Conservation (phyloP, 35 echinoderm and acorn worm species). For the Eucidaris tribuloides region DNA sequence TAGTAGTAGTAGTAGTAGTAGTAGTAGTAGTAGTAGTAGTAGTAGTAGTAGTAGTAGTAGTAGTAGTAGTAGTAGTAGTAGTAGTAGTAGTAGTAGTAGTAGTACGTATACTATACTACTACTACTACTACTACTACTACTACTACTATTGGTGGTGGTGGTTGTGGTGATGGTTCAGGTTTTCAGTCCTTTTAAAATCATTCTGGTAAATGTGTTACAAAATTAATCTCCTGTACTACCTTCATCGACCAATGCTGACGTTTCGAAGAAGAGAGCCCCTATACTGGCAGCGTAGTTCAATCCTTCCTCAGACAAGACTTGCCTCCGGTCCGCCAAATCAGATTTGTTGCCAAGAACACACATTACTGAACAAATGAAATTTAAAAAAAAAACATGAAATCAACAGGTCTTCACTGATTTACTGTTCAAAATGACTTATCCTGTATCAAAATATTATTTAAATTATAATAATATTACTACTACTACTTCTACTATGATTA, state of each 20-base stretch:
- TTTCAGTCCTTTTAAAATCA: no score
- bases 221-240: slow-evolving; percentile 32
- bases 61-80: no score
- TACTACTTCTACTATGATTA: no score
- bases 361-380: slow-evolving; percentile 73
- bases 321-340: slow-evolving; percentile 70
- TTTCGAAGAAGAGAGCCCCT: slow-evolving; percentile 95
- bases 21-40: no score
- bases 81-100: background rate
- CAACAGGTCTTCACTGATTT: no score
- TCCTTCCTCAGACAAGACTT: slow-evolving; percentile 79
- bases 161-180: no score
- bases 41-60: no score
- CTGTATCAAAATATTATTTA: no score
- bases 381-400: no score
- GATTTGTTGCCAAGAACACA: slow-evolving; percentile 91
- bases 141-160: background rate
- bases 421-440: no score
- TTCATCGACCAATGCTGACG: slow-evolving; percentile 87
- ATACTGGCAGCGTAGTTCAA: slow-evolving; percentile 79
- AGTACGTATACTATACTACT: background rate
- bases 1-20: no score
- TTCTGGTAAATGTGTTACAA: background rate
- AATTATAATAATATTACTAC: no score
- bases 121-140: background rate